These are phyloP conservation scores for Clarias fuscus DNA, from an alignment of 2,797 vertebrate genomes.

Conservation along the genomic window DNA sequence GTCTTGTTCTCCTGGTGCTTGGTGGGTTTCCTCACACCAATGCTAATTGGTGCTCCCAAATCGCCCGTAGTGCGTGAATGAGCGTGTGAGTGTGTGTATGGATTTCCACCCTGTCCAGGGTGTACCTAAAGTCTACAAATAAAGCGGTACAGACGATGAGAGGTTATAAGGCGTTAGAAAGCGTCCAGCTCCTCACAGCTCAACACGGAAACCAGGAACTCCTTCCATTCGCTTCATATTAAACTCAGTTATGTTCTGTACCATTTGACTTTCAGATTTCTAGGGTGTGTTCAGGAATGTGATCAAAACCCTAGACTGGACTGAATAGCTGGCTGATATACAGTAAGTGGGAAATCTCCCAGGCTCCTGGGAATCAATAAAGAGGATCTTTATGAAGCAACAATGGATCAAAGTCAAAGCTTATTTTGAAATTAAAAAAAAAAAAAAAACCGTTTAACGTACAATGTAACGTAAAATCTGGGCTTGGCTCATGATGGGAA, in stretches of 20 bases:
- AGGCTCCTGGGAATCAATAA: background rate
- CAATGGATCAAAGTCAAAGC: background rate
- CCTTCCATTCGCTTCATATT: background rate
- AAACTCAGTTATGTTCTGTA: background rate
- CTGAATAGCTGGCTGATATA: background rate
- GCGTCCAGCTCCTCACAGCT: background rate
- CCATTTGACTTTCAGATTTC: slow-evolving; percentile 1
- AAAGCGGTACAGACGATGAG: too few species aligned
- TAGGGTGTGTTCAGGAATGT: background rate
- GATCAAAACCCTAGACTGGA: background rate
- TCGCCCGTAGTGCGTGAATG: too few species aligned
- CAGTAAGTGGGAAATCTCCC: background rate
- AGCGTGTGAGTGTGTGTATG: too few species aligned
- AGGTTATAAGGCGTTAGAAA: background rate
- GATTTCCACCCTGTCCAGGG: too few species aligned
- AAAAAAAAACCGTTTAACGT: background rate
- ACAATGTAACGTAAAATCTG: background rate
- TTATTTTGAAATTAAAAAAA: background rate
- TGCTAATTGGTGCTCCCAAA: too few species aligned
- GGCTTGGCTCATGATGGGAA: slow-evolving; percentile 18
- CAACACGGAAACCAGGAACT: background rate
- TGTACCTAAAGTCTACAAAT: too few species aligned
- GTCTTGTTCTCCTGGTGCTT: too few species aligned
- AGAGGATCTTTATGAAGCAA: slow-evolving; percentile 12
- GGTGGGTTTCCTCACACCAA: too few species aligned